phyloP scores from a whole-genome alignment of 2,888 invertebrate genomes.

The Dorcus parallelipipedus region DNA sequence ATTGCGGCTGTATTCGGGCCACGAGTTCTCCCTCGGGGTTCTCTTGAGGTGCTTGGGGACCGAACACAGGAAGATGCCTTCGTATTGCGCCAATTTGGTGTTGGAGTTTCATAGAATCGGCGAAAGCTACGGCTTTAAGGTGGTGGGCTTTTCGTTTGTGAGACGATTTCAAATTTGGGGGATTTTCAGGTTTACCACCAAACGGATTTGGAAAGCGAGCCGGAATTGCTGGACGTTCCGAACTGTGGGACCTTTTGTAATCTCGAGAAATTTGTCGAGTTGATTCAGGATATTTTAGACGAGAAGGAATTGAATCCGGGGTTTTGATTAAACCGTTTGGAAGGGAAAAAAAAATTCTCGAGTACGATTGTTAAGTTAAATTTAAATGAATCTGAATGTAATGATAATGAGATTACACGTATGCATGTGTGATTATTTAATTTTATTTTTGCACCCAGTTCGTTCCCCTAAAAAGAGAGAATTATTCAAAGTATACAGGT shows the following conservation, averaged over 20 bases:
- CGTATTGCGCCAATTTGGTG: slow-evolving; percentile 2
- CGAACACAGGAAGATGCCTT: not conserved
- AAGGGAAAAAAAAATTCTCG: too few species aligned
- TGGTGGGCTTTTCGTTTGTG: not conserved
- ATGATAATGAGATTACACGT: too few species aligned
- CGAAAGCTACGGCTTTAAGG: slow-evolving; percentile 1
- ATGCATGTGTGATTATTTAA: too few species aligned
- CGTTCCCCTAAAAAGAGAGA: too few species aligned
- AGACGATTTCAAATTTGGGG: too few species aligned
- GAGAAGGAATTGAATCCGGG: too few species aligned
- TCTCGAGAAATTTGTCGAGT: not conserved
- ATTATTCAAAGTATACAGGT: too few species aligned
- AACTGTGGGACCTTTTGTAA: not conserved
- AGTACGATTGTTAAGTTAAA: too few species aligned
- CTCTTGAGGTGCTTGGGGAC: not conserved
- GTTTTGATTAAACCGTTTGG: too few species aligned
- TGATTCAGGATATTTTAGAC: not conserved
- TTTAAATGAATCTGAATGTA: too few species aligned
- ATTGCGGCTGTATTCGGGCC: slow-evolving; percentile 9
- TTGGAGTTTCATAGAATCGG: slow-evolving; percentile 5
- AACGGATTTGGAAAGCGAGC: not conserved
- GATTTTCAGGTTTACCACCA: too few species aligned
- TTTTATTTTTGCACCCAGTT: too few species aligned
- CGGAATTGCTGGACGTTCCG: not conserved
- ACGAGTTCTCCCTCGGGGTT: slow-evolving; percentile 2